Evolutionary conservation across 2,113 vertebrate genomes (phyloP), one percentile per base, ranked within the genome.

Genomic region (Gallinago undulata): DNA sequence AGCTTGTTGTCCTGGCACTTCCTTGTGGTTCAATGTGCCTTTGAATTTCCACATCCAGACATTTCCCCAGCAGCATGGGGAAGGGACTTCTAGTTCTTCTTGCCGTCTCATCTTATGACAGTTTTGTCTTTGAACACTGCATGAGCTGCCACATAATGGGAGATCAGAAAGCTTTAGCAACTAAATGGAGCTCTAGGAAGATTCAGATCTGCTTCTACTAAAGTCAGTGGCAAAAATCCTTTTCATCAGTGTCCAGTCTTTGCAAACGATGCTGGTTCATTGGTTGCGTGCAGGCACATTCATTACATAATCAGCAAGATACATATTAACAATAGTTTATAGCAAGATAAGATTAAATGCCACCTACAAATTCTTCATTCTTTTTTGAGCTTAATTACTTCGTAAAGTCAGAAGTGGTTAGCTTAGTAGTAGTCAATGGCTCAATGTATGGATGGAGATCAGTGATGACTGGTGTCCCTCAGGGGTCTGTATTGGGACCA

Each of bases 391-490:
- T 70, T 86, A 70, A n/a, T 79, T 87, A 60, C 13, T 77, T 41
- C 27, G 63, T 75, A 33, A 72, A 85, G 27, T 93, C 27, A 68
- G 57, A 70, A 59, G 27, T 31, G 10, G 22, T 78, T 84, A 84
- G 64, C 18, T 63, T 35, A 39, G 11, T 25, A 37, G n/a, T 9
- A 5, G 37, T 57, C 4, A 21, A 27, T 4, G 5, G 21, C 8
- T 72, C 9, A 15, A 6, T 48, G 43, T 63, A 16, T 3, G 4
- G 21, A 35, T 57, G 19, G 27, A 41, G 13, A 47, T 62, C 9
- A 24, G 2, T n/a, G 14, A 22, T 0, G 1, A 51, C 14, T 50
- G 11, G 8, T 43, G 47, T 37, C 43, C 18, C 6, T 48, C 27
- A 43, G 41, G 3, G 19, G 4, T 48, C 30, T 3, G 0, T 87